Conservation (phyloP, 2,888 invertebrate species). For the Oligia strigilis region DNA sequence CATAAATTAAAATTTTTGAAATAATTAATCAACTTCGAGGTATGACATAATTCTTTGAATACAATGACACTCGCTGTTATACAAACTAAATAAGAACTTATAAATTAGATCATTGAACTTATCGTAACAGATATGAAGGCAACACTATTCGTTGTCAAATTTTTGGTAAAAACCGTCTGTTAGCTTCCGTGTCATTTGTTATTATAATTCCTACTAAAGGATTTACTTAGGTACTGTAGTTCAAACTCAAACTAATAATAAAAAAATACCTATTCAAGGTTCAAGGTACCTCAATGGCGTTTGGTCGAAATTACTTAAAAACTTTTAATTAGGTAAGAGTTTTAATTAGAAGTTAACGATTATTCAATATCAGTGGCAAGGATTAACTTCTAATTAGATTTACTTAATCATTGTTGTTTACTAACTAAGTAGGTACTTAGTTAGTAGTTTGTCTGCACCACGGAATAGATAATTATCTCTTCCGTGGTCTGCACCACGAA, state of each 20-base stretch:
- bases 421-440: neutral
- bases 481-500: too few species aligned
- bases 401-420: neutral
- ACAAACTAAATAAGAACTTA: neutral
- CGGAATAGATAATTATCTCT: too few species aligned
- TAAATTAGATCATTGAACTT: neutral
- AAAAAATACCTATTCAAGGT: neutral
- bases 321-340: neutral
- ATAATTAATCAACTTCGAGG: neutral
- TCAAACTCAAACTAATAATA: neutral
- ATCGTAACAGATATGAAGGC: neutral
- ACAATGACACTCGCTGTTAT: neutral
- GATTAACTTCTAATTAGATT: neutral
- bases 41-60: conserved; percentile 1
- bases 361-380: neutral
- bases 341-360: neutral
- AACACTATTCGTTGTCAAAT: conserved; percentile 22
- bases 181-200: neutral
- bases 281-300: neutral
- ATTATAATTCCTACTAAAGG: neutral
- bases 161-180: neutral
- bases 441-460: neutral
- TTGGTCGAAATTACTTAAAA: neutral
- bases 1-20: neutral
- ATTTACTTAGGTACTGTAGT: neutral